Evolutionary conservation across 2,888 invertebrate species (phyloP), one percentile per base, ranked within the genome.

Genomic region (Copidosoma aretas): DNA sequence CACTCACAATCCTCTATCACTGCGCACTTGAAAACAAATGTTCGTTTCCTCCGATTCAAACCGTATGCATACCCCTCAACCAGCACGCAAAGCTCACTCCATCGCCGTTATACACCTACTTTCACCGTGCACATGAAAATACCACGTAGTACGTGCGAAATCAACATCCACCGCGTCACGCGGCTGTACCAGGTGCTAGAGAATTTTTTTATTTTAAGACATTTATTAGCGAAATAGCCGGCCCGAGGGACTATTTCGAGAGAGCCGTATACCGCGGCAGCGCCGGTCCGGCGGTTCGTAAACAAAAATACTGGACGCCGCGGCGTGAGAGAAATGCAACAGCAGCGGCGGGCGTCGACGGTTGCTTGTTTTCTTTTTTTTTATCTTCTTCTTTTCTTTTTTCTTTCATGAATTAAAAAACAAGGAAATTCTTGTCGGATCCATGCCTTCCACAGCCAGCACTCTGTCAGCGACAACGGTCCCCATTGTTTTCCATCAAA

Each of bases 231-330:
- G 17, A 46, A 46, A 12, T 46, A 12, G 43, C 14, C 3, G 14
- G 8, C 15, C 43, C 43, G 43, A 17, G 43, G 4, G 43, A 46
- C 43, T 46, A 46, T 46, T 46, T 46, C 12, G 17, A 46, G 17
- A 46, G 43, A 46, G 41, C 39, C 14, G 19, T 43, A 14, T 41
- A n/a, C n/a, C 25, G 14, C 12, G 21, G 32, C 21, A 32, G 14
- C 12, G 21, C 21, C 21, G 8, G 49, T 21, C 15, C 22, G 32
- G 32, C 57, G 51, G 12, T 17, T 51, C 19, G 57, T 64, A 64
- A 52, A 41, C 43, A 53, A 25, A n/a, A 43, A n/a, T 17, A 0
- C 32, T 49, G 10, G 63, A 63, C 19, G 56, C 57, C n/a, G 22
- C 32, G 32, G 32, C 32, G 32, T 5, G 32, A 32, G 32, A 32